Evolutionary conservation across 2,888 invertebrate genomes (phyloP).

Genomic region (Eutolmus rufibarbis): DNA sequence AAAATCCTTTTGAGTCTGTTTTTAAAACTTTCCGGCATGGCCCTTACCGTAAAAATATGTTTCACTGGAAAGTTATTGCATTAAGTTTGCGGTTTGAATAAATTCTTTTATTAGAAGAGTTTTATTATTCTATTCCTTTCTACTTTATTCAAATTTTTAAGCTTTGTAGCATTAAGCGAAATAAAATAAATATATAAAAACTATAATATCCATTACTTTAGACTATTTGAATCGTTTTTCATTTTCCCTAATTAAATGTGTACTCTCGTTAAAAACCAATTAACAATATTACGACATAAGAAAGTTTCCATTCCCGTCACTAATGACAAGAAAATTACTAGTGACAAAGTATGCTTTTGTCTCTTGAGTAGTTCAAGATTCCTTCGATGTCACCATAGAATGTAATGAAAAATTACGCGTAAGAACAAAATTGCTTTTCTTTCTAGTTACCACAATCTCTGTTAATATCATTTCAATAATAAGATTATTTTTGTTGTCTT

Average conservation of each 20-base stretch:
- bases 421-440: neutral
- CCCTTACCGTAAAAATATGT: too few species aligned
- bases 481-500: slow-evolving; percentile 58
- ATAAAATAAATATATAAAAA: too few species aligned
- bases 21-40: too few species aligned
- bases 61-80: too few species aligned
- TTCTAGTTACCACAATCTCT: neutral
- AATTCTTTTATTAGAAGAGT: too few species aligned
- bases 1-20: too few species aligned
- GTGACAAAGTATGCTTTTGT: neutral
- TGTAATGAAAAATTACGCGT: neutral
- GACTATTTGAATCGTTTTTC: neutral
- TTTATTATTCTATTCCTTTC: too few species aligned
- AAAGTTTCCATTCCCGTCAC: neutral
- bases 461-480: slow-evolving; percentile 6
- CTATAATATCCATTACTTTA: neutral
- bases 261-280: neutral
- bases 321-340: neutral
- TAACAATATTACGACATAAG: neutral
- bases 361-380: neutral
- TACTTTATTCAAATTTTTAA: too few species aligned
- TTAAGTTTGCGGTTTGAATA: too few species aligned
- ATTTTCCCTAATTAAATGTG: neutral
- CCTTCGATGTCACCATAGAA: neutral
- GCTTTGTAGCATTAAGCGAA: too few species aligned